A percentile compares a stretch with the other conserved stretches of the same genome.
phyloP scores from a whole-genome alignment of 1,140 invertebrate genomes.

The Steinernema feltiae region DNA sequence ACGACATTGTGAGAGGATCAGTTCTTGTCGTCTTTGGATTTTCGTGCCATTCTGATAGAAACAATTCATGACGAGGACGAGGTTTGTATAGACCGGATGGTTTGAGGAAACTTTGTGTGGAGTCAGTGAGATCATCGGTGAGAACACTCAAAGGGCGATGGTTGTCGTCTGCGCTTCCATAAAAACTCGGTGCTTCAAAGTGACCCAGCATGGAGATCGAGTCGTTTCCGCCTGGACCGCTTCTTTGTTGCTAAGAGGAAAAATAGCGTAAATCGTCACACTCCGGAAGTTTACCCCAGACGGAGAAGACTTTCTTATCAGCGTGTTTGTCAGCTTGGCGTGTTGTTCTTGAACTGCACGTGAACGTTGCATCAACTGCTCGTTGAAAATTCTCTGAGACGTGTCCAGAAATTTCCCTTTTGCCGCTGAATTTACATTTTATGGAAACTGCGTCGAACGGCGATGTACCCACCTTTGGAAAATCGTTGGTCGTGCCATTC shows the following conservation, averaged over 20 bases:
- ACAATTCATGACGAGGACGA: neutral
- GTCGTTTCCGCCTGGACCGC: neutral
- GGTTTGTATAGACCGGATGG: neutral
- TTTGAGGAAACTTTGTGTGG: neutral
- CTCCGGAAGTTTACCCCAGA: neutral
- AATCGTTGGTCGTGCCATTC: neutral
- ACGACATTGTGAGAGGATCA: neutral
- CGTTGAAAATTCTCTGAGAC: conserved; percentile 41
- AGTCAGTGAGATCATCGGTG: neutral
- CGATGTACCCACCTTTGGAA: neutral
- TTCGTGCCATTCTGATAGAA: neutral
- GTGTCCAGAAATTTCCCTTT: conserved; percentile 42
- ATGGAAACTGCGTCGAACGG: too few relatives aligned
- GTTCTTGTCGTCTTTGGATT: neutral
- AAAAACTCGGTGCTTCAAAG: neutral
- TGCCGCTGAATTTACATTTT: conserved; percentile 28
- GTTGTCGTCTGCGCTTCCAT: neutral
- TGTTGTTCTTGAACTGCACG: conserved; percentile 16
- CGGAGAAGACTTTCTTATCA: neutral
- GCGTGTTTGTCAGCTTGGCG: neutral
- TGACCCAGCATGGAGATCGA: conserved; percentile 1
- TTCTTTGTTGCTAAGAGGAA: neutral
- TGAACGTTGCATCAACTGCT: conserved; percentile 37
- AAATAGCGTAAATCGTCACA: neutral
- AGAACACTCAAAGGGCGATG: neutral